Evolutionary conservation across 2,113 vertebrate genomes (phyloP), one percentile per base, ranked within the genome.

Genomic region (Cebus imitator): DNA sequence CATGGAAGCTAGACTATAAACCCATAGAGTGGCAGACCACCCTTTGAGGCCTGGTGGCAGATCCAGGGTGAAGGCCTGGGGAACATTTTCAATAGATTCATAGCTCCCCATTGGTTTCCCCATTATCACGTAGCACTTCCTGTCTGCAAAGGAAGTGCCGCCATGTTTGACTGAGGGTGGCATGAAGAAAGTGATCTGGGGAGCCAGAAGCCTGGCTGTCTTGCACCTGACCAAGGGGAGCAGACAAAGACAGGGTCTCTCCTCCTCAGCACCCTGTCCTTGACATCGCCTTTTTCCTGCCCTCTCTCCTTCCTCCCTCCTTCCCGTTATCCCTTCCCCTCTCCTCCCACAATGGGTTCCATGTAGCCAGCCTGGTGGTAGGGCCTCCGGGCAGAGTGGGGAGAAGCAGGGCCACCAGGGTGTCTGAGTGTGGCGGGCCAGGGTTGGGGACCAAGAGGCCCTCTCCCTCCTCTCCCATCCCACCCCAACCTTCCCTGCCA

Each of bases 391-490:
- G 94, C 76, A 82, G 75, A 64, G 66, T 43, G 18, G 87, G 95
- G 90, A 57, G 92, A 93, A 90, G 76, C 93, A 97, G 92, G 96
- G 84, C 82, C 92, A 79, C 88, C 57, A 84, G 92, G 61, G 83
- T 85, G 80, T 95, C 76, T 81, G 66, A 92, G 64, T 40, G 84
- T 52, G 81, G 89, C n/a, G 80, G 84, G 58, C 18, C 30, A 76
- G 80, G 82, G 45, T 3, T 17, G 93, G 95, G 97, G 97, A 95
- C 68, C 93, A 96, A 96, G 95, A 96, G 96, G 89, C 97, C 97
- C 97, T 96, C 85, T 95, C 95, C 93, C 86, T 91, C 96, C 96
- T 96, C 95, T 97, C 96, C 95, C 76, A 93, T 90, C 66, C 93
- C 70, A 32, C 73, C 82, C 92, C 55, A 78, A 64, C 88, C 89